Evolutionary conservation across 2,797 vertebrate species (phyloP), one percentile per base, ranked within the genome.

Genomic region (Rallus crepitans): DNA sequence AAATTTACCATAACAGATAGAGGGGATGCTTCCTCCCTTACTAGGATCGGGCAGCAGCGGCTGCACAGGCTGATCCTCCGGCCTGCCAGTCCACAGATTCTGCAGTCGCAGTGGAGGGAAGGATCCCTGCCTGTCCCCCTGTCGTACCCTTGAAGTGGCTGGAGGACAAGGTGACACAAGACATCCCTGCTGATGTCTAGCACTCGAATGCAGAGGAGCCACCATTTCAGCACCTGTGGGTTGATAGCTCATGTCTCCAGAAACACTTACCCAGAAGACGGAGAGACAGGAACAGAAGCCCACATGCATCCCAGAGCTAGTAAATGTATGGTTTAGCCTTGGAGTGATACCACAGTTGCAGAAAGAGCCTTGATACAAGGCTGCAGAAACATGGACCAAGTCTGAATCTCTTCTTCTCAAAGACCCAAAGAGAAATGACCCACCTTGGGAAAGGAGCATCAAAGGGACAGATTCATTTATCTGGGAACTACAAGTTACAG

Each of bases 31-130:
- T 65, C n/a, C 37, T 72, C 16, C 40, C 11, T 13, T 6, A 8
- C 23, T 11, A 60, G 61, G 11, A 72, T 16, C 50, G n/a, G 70
- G 45, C 45, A 79, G 19, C 40, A 3, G 5, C 1, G 6, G 53
- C 53, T 48, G 23, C 47, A 45, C 11, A 31, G 60, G 70, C 11
- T 31, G 45, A 53, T 11, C 66, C 21, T 11, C 53, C 33, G 87
- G 19, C 6, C 47, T 50, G 40, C 6, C 2, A 3, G 69, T 23
- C 3, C 77, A 31, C 0, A 2, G 50, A 30, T 24, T 7, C 9
- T 0, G 1, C 19, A 56, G 52, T 0, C 1, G 57, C 55, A 15
- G 7, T 1, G 23, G 25, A 64, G n/a, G 37, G 53, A 35, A 80
- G 27, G 27, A 30, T 11, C 55, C 42, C 53, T 56, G 45, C 64